Percentiles rank a stretch among this genome's conserved stretches.
phyloP scores from a whole-genome alignment of 2,888 invertebrate genomes.

The Platerodrilus igneus region DNA sequence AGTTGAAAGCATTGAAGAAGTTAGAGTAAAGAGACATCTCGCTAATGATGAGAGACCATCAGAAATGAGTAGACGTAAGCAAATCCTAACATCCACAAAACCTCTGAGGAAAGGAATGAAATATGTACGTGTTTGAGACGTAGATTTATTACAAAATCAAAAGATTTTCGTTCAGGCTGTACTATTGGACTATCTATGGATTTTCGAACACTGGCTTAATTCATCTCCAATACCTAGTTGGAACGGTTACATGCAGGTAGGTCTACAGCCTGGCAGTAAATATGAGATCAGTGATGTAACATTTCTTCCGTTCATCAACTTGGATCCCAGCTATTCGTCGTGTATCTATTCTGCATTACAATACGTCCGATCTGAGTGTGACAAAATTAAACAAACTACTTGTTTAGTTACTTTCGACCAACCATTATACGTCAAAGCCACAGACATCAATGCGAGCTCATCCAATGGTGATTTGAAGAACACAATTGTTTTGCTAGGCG shows the following conservation, averaged over 20 bases:
- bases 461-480: slow-evolving; percentile 6
- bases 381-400: slow-evolving; percentile 4
- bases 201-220: slow-evolving; percentile 5
- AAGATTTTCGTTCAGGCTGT: slow-evolving; percentile 5
- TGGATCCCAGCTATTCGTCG: slow-evolving; percentile 7
- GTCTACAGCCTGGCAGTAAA: slow-evolving; percentile 5
- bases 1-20: slow-evolving; percentile 5
- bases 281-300: slow-evolving; percentile 9
- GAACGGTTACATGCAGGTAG: slow-evolving; percentile 7
- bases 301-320: slow-evolving; percentile 6
- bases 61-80: slow-evolving; percentile 7
- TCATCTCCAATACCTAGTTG: slow-evolving; percentile 7
- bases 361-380: slow-evolving; percentile 6
- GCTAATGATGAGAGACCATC: slow-evolving; percentile 5
- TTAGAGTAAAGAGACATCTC: slow-evolving; percentile 3
- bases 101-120: slow-evolving; percentile 1
- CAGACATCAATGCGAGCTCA: slow-evolving; percentile 4
- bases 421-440: slow-evolving; percentile 4
- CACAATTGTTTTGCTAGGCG: slow-evolving; percentile 4
- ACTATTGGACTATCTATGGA: slow-evolving; percentile 8
- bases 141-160: slow-evolving; percentile 5
- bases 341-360: slow-evolving; percentile 5
- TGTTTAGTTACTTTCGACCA: slow-evolving; percentile 6
- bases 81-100: slow-evolving; percentile 4
- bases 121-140: slow-evolving; percentile 5